phyloP scores from a whole-genome alignment of 1,140 invertebrate genomes.

The Apis florea region DNA sequence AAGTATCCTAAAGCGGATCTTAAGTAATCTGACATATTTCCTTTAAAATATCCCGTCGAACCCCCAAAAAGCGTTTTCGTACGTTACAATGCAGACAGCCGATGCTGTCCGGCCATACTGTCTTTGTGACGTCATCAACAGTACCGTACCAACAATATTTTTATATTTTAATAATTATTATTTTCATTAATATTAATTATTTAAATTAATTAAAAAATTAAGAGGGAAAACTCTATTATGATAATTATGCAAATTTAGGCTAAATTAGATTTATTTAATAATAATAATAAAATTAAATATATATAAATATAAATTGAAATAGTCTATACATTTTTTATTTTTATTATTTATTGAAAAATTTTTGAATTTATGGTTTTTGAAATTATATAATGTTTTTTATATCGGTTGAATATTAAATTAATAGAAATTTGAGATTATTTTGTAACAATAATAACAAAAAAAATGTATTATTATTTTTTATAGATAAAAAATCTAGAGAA shows the following conservation, averaged over 20 bases:
- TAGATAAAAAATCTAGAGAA: not conserved
- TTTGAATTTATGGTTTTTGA: not conserved
- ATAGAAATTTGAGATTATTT: not conserved
- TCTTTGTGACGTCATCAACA: slow-evolving; percentile 63
- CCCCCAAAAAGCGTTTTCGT: slow-evolving; percentile 53
- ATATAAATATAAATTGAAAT: too few relatives aligned
- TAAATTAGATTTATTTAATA: too few relatives aligned
- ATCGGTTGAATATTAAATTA: not conserved
- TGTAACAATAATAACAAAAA: not conserved
- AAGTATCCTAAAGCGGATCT: slow-evolving; percentile 77
- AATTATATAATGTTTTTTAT: not conserved
- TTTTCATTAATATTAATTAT: not conserved
- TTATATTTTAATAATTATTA: not conserved
- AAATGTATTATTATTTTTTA: not conserved
- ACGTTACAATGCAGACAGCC: slow-evolving; percentile 70
- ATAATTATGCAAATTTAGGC: not conserved
- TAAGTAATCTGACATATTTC: slow-evolving; percentile 78
- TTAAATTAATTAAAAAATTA: too few relatives aligned
- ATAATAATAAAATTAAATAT: too few relatives aligned
- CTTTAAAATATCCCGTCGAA: slow-evolving; percentile 57
- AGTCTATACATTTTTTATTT: not conserved
- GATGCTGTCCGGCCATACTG: slow-evolving; percentile 77
- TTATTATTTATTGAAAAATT: not conserved
- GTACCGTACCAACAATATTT: slow-evolving; percentile 18
- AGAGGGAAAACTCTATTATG: not conserved